Percentiles rank a stretch among this genome's conserved stretches.
Evolutionary conservation across 1,140 invertebrate genomes (phyloP).

Genomic region (Doryteuthis pealeii): DNA sequence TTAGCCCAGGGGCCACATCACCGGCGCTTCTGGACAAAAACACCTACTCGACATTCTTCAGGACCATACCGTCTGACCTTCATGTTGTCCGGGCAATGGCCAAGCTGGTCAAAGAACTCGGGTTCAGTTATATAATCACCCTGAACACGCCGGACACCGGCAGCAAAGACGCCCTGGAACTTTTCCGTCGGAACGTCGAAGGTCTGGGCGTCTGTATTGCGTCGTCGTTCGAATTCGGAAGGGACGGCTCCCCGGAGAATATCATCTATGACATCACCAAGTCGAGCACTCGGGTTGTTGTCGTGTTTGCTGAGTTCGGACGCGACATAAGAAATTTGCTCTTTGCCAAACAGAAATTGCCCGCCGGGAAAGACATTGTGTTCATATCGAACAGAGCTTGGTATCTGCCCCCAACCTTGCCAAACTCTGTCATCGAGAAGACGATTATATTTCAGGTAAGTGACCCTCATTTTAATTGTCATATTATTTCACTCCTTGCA

Average conservation of each 20-base stretch:
- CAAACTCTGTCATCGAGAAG: neutral
- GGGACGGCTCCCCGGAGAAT: slow-evolving; percentile 41
- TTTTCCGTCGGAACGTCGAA: slow-evolving; percentile 36
- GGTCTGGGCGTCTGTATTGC: slow-evolving; percentile 45
- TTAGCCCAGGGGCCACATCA: slow-evolving; percentile 64
- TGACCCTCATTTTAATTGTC: neutral
- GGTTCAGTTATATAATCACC: slow-evolving; percentile 47
- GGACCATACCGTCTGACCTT: slow-evolving; percentile 78
- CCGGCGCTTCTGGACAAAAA: slow-evolving; percentile 74
- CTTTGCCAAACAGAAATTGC: slow-evolving; percentile 23
- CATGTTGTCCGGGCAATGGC: slow-evolving; percentile 75
- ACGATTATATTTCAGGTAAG: slow-evolving; percentile 2
- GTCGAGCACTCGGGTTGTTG: slow-evolving; percentile 46
- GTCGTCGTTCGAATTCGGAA: slow-evolving; percentile 49
- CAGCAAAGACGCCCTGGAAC: slow-evolving; percentile 29
- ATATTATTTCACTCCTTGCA: neutral
- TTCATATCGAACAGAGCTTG: slow-evolving; percentile 46
- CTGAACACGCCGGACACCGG: slow-evolving; percentile 46
- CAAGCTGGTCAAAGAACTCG: slow-evolving; percentile 33
- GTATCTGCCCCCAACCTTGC: slow-evolving; percentile 13
- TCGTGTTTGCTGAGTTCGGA: slow-evolving; percentile 49
- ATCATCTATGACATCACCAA: slow-evolving; percentile 38
- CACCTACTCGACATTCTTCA: slow-evolving; percentile 74
- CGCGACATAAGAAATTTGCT: slow-evolving; percentile 41
- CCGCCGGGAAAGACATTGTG: slow-evolving; percentile 24